Percentiles rank a stretch among this genome's conserved stretches.
phyloP scores from a whole-genome alignment of 1,140 invertebrate species.

The Stratiolaelaps scimitus region DNA sequence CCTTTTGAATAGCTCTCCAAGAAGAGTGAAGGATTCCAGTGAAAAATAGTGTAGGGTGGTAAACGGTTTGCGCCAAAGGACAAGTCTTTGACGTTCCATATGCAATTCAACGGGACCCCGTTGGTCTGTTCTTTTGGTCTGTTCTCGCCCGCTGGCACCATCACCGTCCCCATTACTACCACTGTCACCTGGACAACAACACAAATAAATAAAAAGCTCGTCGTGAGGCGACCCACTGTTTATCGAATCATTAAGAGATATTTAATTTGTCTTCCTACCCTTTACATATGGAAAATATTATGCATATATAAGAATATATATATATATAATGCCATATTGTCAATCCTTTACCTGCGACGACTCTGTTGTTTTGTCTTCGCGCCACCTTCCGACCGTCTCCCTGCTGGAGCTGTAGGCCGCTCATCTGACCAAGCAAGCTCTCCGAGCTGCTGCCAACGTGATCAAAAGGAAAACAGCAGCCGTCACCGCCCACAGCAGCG shows the following conservation, averaged over 20 bases:
- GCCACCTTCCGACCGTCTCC: too few relatives aligned
- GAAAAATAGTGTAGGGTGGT: constrained; percentile 69
- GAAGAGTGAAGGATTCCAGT: constrained; percentile 55
- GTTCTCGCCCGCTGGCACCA: constrained; percentile 26
- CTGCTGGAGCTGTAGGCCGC: too few relatives aligned
- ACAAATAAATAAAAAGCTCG: constrained; percentile 31
- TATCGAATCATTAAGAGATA: constrained; percentile 31
- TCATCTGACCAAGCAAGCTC: too few relatives aligned
- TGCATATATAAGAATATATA: too few relatives aligned
- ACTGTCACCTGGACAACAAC: constrained; percentile 26
- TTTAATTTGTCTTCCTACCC: constrained; percentile 32
- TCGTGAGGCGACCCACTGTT: constrained; percentile 27
- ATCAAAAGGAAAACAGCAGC: too few relatives aligned
- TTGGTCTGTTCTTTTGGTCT: neutral
- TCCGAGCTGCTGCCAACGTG: too few relatives aligned
- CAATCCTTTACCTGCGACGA: too few relatives aligned
- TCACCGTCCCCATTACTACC: constrained; percentile 24
- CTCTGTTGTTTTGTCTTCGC: too few relatives aligned
- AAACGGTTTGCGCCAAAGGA: constrained; percentile 72
- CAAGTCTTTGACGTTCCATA: constrained; percentile 50
- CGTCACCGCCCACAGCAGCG: too few relatives aligned
- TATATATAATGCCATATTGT: too few relatives aligned
- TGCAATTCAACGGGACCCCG: constrained; percentile 26
- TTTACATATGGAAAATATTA: neutral
- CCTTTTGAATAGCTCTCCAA: constrained; percentile 48